Percentiles rank a stretch among this genome's conserved stretches.
These are phyloP conservation scores for Leucoraja ocellata DNA, from an alignment of 2,797 vertebrate species.

Conservation along the genomic window DNA sequence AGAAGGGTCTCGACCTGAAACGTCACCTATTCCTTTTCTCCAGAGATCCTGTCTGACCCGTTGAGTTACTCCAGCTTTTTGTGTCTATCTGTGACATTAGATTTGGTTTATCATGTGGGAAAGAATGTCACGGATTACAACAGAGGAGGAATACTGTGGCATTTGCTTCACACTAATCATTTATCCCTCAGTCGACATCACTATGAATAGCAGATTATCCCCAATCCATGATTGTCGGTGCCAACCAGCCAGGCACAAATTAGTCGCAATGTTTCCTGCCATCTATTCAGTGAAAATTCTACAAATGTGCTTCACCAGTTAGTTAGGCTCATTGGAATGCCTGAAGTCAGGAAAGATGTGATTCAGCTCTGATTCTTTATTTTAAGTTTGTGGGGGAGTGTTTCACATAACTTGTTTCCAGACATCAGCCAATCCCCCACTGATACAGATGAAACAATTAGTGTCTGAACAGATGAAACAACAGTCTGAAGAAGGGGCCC, in stretches of 20 bases:
- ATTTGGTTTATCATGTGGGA: not conserved
- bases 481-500: too few species aligned
- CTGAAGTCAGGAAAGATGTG: too few species aligned
- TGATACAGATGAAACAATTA: too few species aligned
- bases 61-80: too few species aligned
- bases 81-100: not conserved
- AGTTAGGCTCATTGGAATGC: not conserved
- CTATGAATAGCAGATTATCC: not conserved
- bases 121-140: not conserved
- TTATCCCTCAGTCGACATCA: not conserved
- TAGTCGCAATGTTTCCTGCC: not conserved
- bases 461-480: too few species aligned
- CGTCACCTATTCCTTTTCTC: too few species aligned
- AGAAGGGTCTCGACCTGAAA: too few species aligned
- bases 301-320: not conserved
- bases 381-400: too few species aligned
- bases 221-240: not conserved
- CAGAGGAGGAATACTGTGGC: not conserved
- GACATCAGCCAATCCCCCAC: too few species aligned
- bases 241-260: not conserved
- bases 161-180: not conserved
- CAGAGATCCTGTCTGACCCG: too few species aligned
- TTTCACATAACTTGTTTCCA: too few species aligned
- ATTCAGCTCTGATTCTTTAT: too few species aligned
- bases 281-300: not conserved